Evolutionary conservation across 2,113 vertebrate genomes (phyloP).

Genomic region (Misgurnus anguillicaudatus): DNA sequence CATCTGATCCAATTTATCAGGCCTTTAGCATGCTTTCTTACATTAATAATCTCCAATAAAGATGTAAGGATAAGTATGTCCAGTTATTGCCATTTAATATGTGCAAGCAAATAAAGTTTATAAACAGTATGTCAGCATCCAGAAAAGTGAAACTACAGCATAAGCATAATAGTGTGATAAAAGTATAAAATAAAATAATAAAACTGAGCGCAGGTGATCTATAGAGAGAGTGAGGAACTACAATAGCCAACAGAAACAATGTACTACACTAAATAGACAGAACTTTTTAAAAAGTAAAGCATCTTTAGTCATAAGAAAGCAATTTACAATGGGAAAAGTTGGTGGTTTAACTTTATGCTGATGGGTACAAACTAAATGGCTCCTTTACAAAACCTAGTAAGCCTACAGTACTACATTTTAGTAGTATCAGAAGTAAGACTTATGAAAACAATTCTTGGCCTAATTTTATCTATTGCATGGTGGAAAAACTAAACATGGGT

Average conservation of each 20-base stretch:
- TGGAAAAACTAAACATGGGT: too few species aligned
- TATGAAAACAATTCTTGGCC: too few species aligned
- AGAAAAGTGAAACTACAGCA: background rate
- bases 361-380: background rate
- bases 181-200: background rate
- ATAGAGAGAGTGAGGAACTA: background rate
- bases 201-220: background rate
- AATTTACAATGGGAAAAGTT: conserved; percentile 43
- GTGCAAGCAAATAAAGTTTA: background rate
- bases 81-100: background rate
- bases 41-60: too few species aligned
- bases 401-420: too few species aligned
- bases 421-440: too few species aligned
- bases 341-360: background rate
- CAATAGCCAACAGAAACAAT: background rate
- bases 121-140: background rate
- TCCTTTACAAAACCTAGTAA: background rate
- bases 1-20: too few species aligned
- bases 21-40: too few species aligned
- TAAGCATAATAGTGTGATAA: background rate
- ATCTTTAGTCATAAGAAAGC: background rate
- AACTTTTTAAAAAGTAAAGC: background rate
- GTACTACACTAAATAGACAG: background rate
- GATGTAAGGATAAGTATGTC: background rate
- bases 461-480: too few species aligned